Evolutionary conservation across 1,140 invertebrate genomes (phyloP), one percentile per base, ranked within the genome.

Genomic region (Aphidius ervi): DNA sequence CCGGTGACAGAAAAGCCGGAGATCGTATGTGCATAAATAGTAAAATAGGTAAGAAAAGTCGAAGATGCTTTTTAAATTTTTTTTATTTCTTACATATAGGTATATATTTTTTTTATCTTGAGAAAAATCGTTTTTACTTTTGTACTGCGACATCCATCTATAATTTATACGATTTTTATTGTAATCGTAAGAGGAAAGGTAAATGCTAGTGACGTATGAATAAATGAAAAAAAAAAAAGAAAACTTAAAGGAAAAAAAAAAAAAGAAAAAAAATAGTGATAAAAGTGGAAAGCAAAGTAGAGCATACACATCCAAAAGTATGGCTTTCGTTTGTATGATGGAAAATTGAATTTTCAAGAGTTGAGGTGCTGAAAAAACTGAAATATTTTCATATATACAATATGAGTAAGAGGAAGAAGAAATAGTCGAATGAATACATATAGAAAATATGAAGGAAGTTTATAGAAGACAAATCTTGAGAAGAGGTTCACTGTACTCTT

Each of bases 381-480:
- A 40, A n/a, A 40, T 31, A 31, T 31, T 31, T 31, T 31, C 20
- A 54, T 20, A 39, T 58, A 43, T 6, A 49, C 39, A 20, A 39
- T 45, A 53, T 37, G 43, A 43, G 39, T 42, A 42, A 23, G 37
- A 41, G 5, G 16, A 48, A 23, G 20, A 50, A 59, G 20, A 37
- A 7, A 9, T 20, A 50, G 41, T n/a, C 9, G 31, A 39, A 42
- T 50, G 48, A 41, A 43, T 56, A 41, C 40, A 37, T 54, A 10
- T 42, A 52, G 31, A 5, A 54, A 41, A 54, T 42, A 54, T 54
- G 40, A 54, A 41, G 52, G 52, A 41, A 61, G 39, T 58, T 52
- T 23, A 49, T 54, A 31, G 10, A 40, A 58, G 49, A 46, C 56
- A 62, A 39, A 56, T 49, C 61, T 63, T 58, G 37, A 46, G 61